Conservation (phyloP, 2,888 invertebrate genomes). For the Agrilus biguttatus region DNA sequence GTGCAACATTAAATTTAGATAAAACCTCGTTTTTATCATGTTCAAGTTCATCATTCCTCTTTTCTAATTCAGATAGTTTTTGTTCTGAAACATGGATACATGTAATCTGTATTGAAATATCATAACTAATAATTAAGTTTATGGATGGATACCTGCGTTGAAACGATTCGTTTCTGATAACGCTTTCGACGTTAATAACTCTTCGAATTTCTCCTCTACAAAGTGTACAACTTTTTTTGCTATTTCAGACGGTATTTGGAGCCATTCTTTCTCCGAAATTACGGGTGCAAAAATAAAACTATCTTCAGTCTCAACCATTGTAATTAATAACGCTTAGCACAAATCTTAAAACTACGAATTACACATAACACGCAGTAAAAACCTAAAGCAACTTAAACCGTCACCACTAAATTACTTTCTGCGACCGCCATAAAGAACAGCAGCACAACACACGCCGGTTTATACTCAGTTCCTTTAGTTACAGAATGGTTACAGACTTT, state of each 20-base stretch:
- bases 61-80: conserved; percentile 28
- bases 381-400: too few species aligned
- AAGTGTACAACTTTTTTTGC: conserved; percentile 47
- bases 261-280: conserved; percentile 39
- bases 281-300: conserved; percentile 24
- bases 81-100: conserved; percentile 5
- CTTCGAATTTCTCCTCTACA: conserved; percentile 49
- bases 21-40: conserved; percentile 47
- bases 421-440: not conserved
- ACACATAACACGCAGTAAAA: too few species aligned
- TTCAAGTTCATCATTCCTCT: too few species aligned
- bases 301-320: conserved; percentile 21
- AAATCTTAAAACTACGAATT: too few species aligned
- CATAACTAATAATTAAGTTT: not conserved
- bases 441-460: conserved; percentile 2
- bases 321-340: conserved; percentile 6
- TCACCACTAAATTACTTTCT: too few species aligned
- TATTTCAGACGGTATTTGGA: conserved; percentile 37
- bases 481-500: too few species aligned
- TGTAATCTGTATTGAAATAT: not conserved
- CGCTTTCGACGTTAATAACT: conserved; percentile 58
- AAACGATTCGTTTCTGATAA: conserved; percentile 52
- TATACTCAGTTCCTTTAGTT: too few species aligned
- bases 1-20: conserved; percentile 44
- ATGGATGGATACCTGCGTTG: conserved; percentile 39